Percentiles rank a stretch among this genome's conserved stretches.
Conservation (phyloP, 2,888 invertebrate genomes). For the Xiphydria camelus region DNA sequence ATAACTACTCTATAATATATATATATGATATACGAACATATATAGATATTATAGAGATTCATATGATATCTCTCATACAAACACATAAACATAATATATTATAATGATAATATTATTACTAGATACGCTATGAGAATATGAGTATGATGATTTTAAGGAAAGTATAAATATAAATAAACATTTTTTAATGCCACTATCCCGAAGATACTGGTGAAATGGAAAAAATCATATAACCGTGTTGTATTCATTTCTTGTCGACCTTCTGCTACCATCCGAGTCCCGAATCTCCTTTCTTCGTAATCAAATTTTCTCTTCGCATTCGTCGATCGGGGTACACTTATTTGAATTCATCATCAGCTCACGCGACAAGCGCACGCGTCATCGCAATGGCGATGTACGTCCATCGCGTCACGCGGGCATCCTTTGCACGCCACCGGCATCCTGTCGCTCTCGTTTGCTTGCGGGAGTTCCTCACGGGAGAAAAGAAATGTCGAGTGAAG, state of each 20-base stretch:
- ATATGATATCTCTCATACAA: slow-evolving; percentile 28
- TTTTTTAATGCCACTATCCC: slow-evolving; percentile 56
- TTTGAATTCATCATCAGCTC: too few relatives aligned
- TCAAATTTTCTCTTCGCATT: too few relatives aligned
- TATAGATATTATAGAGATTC: slow-evolving; percentile 43
- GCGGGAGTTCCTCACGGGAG: too few relatives aligned
- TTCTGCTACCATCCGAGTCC: not conserved
- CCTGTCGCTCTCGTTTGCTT: too few relatives aligned
- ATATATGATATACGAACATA: slow-evolving; percentile 43
- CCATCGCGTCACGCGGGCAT: too few relatives aligned
- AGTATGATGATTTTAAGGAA: slow-evolving; percentile 57
- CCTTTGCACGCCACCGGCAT: too few relatives aligned
- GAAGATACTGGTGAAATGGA: slow-evolving; percentile 53
- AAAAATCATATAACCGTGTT: slow-evolving; percentile 20
- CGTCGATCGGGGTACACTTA: too few relatives aligned
- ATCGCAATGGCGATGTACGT: too few relatives aligned
- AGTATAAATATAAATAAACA: slow-evolving; percentile 57
- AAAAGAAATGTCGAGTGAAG: slow-evolving; percentile 19
- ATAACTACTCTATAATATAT: slow-evolving; percentile 48
- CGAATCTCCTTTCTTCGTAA: too few relatives aligned
- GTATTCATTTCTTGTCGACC: slow-evolving; percentile 17
- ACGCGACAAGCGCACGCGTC: too few relatives aligned
- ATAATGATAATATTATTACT: slow-evolving; percentile 37
- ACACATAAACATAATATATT: slow-evolving; percentile 49
- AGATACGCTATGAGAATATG: slow-evolving; percentile 51